These are phyloP conservation scores for Pipistrellus pipistrellus DNA, from an alignment of 2,797 vertebrate species.

Conservation along the genomic window DNA sequence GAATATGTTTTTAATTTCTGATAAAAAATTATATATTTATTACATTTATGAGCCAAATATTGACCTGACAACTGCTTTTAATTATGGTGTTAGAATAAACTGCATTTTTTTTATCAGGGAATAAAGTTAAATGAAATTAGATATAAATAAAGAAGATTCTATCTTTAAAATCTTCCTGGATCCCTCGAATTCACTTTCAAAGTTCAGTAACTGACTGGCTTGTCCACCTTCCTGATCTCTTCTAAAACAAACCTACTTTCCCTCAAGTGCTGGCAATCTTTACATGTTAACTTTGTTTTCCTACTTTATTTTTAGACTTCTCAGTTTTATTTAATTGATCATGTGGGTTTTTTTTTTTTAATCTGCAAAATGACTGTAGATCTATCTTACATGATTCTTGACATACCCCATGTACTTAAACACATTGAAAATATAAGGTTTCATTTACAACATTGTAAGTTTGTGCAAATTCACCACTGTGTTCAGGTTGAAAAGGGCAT, in stretches of 20 bases:
- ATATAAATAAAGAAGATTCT: slow-evolving; percentile 20
- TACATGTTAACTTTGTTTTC: not conserved
- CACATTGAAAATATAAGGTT: not conserved
- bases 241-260: not conserved
- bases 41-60: slow-evolving; percentile 17
- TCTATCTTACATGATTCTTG: not conserved
- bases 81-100: slow-evolving; percentile 27
- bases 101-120: slow-evolving; percentile 13
- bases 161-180: slow-evolving; percentile 22
- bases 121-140: slow-evolving; percentile 55
- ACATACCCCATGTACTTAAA: not conserved
- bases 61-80: slow-evolving; percentile 40
- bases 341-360: not conserved
- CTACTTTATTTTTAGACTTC: slow-evolving; percentile 33
- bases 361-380: not conserved
- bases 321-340: not conserved
- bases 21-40: slow-evolving; percentile 37
- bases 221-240: not conserved
- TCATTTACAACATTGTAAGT: not conserved
- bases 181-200: not conserved
- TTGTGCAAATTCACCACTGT: not conserved
- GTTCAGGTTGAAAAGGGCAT: not conserved
- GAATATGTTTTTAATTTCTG: slow-evolving; percentile 28
- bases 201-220: not conserved
- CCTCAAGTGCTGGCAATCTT: not conserved